These are phyloP conservation scores for Argyrosomus japonicus DNA, from an alignment of 2,113 vertebrate species.

Conservation along the genomic window DNA sequence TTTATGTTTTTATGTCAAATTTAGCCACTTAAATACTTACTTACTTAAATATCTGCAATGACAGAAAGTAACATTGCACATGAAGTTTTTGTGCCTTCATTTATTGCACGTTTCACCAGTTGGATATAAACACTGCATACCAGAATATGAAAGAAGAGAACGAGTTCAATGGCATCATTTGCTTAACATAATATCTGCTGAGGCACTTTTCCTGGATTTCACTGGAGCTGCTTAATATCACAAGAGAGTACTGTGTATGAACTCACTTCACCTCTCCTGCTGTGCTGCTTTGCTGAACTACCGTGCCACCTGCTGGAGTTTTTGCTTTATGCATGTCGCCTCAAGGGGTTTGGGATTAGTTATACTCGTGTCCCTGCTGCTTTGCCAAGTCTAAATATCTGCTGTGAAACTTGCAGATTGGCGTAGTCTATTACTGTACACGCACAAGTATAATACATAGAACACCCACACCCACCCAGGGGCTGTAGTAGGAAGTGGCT, in stretches of 20 bases:
- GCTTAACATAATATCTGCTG: not conserved
- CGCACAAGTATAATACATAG: too few species aligned
- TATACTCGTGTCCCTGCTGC: too few species aligned
- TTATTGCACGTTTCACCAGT: not conserved
- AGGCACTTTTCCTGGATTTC: not conserved
- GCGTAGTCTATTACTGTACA: too few species aligned
- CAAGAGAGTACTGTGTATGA: not conserved
- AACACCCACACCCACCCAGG: too few species aligned
- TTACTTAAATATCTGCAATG: not conserved
- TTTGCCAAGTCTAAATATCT: too few species aligned
- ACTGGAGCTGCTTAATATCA: not conserved
- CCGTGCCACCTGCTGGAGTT: slow-evolving; percentile 30
- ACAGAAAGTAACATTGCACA: not conserved
- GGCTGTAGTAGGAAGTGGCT: too few species aligned
- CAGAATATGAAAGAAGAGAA: not conserved
- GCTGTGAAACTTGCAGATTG: too few species aligned
- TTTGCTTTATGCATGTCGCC: too few species aligned
- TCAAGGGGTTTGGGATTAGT: too few species aligned
- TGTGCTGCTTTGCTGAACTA: not conserved
- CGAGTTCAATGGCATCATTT: not conserved
- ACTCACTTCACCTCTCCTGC: not conserved
- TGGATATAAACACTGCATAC: not conserved
- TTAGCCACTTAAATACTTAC: too few species aligned
- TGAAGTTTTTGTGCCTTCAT: not conserved
- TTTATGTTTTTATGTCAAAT: too few species aligned